These are phyloP conservation scores for Homalodisca vitripennis DNA, from an alignment of 1,140 invertebrate species.

Conservation along the genomic window DNA sequence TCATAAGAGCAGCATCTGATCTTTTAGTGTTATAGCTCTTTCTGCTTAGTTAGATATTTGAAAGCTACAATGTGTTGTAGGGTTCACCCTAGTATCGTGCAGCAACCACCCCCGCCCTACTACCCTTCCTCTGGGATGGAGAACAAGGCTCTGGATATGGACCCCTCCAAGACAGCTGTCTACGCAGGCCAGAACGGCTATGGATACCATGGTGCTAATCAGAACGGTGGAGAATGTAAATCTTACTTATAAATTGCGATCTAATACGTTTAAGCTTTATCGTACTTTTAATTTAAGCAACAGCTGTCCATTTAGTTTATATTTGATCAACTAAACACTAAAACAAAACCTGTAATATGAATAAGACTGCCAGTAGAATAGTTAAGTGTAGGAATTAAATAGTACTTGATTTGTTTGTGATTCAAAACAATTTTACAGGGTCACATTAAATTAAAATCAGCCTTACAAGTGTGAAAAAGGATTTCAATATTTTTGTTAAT, in stretches of 20 bases:
- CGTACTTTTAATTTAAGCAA: neutral
- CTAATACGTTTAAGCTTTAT: too few species aligned
- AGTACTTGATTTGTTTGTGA: neutral
- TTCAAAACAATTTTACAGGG: neutral
- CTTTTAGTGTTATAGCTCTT: too few species aligned
- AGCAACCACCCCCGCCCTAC: constrained; percentile 79
- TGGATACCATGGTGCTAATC: constrained; percentile 63
- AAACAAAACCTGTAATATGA: constrained; percentile 2
- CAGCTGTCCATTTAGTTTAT: constrained; percentile 1
- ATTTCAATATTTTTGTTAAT: too few species aligned
- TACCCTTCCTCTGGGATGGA: constrained; percentile 81
- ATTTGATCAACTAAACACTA: neutral
- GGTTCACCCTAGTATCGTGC: constrained; percentile 71
- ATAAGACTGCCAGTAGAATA: constrained; percentile 18
- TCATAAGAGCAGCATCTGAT: too few species aligned
- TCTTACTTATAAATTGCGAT: constrained; percentile 40
- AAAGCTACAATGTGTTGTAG: constrained; percentile 44
- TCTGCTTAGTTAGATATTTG: too few species aligned
- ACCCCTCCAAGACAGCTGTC: constrained; percentile 78
- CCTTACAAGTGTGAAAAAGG: neutral
- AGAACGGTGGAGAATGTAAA: constrained; percentile 72
- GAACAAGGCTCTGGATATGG: constrained; percentile 86
- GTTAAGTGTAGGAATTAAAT: neutral
- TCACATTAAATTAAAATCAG: constrained; percentile 6
- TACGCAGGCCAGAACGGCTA: constrained; percentile 82